Evolutionary conservation across 2,888 invertebrate genomes (phyloP).

Genomic region (Drosophila longiperda): DNA sequence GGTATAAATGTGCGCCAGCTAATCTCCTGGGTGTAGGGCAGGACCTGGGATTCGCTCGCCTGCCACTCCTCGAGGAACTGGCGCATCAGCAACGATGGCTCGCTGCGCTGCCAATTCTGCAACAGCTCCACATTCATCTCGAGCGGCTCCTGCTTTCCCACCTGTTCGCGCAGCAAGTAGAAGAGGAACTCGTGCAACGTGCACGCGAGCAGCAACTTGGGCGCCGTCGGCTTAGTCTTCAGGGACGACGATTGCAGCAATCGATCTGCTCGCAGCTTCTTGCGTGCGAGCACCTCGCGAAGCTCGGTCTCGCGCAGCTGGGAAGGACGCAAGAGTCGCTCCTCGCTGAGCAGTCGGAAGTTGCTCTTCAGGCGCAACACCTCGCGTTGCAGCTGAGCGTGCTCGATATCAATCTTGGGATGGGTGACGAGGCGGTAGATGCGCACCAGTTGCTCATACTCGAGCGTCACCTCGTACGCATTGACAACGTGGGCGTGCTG

Average conservation of each 20-base stretch:
- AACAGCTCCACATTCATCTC: slow-evolving; percentile 66
- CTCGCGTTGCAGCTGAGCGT: slow-evolving; percentile 70
- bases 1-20: slow-evolving; percentile 91
- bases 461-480: slow-evolving; percentile 76
- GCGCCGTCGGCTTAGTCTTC: slow-evolving; percentile 33
- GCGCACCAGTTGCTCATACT: slow-evolving; percentile 68
- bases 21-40: slow-evolving; percentile 85
- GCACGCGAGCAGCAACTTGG: slow-evolving; percentile 89
- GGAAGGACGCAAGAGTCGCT: slow-evolving; percentile 46
- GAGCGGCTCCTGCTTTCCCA: slow-evolving; percentile 79
- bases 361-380: slow-evolving; percentile 76
- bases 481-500: slow-evolving; percentile 80
- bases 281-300: slow-evolving; percentile 43
- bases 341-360: slow-evolving; percentile 71
- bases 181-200: slow-evolving; percentile 89
- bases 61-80: slow-evolving; percentile 85
- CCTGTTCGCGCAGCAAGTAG: slow-evolving; percentile 88
- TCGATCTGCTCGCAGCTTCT: slow-evolving; percentile 11
- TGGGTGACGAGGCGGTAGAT: slow-evolving; percentile 79
- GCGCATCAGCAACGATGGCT: slow-evolving; percentile 81
- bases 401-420: slow-evolving; percentile 77
- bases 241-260: background rate
- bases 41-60: slow-evolving; percentile 82
- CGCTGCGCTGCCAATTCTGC: slow-evolving; percentile 75
- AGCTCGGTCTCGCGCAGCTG: slow-evolving; percentile 23